Evolutionary conservation across 2,888 invertebrate species (phyloP).

Genomic region (Trichogramma evanescens): DNA sequence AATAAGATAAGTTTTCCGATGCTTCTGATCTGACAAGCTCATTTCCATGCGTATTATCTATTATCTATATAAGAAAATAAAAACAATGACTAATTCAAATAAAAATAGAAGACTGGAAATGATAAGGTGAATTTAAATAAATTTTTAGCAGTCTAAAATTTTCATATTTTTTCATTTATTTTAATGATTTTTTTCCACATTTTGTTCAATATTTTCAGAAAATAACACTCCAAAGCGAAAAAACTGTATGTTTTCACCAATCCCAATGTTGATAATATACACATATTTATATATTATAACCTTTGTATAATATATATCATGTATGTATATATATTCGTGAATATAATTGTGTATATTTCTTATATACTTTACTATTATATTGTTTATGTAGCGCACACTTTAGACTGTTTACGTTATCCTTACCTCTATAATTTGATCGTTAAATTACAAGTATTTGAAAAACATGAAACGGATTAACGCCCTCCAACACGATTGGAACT

Average conservation of each 20-base stretch:
- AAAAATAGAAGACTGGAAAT: not conserved
- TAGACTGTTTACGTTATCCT: conserved; percentile 47
- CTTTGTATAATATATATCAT: conserved; percentile 44
- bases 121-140: not conserved
- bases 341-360: conserved; percentile 30
- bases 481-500: not conserved
- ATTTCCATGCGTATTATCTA: too few species aligned
- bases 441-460: conserved; percentile 48
- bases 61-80: too few species aligned
- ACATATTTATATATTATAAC: conserved; percentile 44
- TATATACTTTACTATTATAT: conserved; percentile 45
- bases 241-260: conserved; percentile 48
- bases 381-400: conserved; percentile 47
- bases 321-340: conserved; percentile 38
- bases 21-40: too few species aligned
- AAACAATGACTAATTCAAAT: not conserved
- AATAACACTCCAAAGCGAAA: conserved; percentile 49
- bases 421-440: conserved; percentile 46
- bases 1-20: too few species aligned
- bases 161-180: conserved; percentile 43
- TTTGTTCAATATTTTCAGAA: conserved; percentile 49
- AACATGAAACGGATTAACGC: conserved; percentile 46
- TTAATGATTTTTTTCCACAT: conserved; percentile 46
- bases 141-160: conserved; percentile 12
- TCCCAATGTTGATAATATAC: conserved; percentile 46